Evolutionary conservation across 1,140 invertebrate species (phyloP), one percentile per base, ranked within the genome.

Genomic region (Sipha flava): DNA sequence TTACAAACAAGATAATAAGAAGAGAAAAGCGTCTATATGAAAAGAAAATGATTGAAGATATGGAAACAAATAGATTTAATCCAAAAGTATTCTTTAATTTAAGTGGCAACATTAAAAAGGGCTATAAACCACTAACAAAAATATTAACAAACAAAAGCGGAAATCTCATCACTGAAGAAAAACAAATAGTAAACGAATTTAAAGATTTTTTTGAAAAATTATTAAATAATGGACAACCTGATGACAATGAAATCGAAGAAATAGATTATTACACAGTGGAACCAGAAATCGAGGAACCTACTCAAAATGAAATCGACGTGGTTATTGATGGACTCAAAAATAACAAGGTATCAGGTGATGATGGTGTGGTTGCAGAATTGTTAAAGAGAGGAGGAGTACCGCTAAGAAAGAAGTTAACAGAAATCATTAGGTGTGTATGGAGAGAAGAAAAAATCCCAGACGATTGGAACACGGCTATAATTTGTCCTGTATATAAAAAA

Each of bases 11-110:
- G 23, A 73, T 81, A 31, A 57, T 66, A 18, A 70, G 80, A 52
- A 72, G 47, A 47, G 81, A 82, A 70, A 81, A 80, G 52, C 54
- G 66, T 26, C 14, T 29, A 26, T 81, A 34, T 47, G 72, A 81
- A 37, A 77, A 59, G 57, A 40, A 21, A 34, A 34, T 23, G 34
- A 31, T 81, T 6, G 79, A 80, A 79, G 45, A 77, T 1, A 10
- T 80, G 23, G 64, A 82, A 29, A 72, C 2, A 7, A 72, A 72
- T 9, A 72, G 43, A 29, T 72, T 3, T 16, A 72, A 49, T 47
- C 6, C 68, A n/a, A 72, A 31, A 72, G 18, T 2, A 26, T 70
- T 70, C 43, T 70, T 70, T 23, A 72, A 72, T 9, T 1, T 31
- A 72, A 18, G 21, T 31, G 45, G 43, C 1, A 72, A 31, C 18